Base-by-base conservation (phyloP, 2,113 vertebrate genomes). In the Daphoenositta chrysoptera region DNA sequence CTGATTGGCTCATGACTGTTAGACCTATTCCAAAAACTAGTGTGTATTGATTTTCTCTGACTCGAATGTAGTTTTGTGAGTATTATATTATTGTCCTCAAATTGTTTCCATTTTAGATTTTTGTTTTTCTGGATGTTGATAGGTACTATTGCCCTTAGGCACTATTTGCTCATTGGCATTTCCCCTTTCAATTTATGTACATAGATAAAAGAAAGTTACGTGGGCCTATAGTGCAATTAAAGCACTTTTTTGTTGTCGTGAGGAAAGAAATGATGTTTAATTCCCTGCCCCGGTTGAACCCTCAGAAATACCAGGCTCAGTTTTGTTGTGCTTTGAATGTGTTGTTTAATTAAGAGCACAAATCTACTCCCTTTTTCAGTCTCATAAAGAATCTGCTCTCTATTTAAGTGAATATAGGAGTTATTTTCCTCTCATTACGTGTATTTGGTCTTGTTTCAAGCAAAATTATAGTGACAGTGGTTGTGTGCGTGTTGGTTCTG, bases 211-310 rank as follows among this genome's bases (percentile, higher is more conserved):
- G 56, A 37, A 78, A 56, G 7, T 9, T 70, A 44, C 5, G 19
- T 78, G 44, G 26, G 1, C 23, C 54, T 66, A 31, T 9, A 30
- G 8, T 51, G 12, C 8, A 56, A 78, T 78, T 60, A 56, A 24
- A 82, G 2, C 2, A 8, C 12, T 48, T 82, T 75, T 70, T 30
- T 48, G 4, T 35, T 64, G 8, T 82, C 17, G 69, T 70, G 23
- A 85, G 30, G 28, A 81, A 77, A 51, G 11, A 71, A 44, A 61
- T 51, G 1, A 6, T 22, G 3, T 42, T 51, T 56, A 8, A 35
- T 45, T 84, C 15, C 15, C 19, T 61, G 6, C 5, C 3, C 8
- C 7, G 1, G 0, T 39, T 50, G n/a, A 35, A 79, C 2, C 2
- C 13, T 63, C 44, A 40, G 27, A 91, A n/a, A 61, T 11, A 66